Evolutionary conservation across 2,888 invertebrate genomes (phyloP), one percentile per base, ranked within the genome.

Genomic region (Phania funesta): DNA sequence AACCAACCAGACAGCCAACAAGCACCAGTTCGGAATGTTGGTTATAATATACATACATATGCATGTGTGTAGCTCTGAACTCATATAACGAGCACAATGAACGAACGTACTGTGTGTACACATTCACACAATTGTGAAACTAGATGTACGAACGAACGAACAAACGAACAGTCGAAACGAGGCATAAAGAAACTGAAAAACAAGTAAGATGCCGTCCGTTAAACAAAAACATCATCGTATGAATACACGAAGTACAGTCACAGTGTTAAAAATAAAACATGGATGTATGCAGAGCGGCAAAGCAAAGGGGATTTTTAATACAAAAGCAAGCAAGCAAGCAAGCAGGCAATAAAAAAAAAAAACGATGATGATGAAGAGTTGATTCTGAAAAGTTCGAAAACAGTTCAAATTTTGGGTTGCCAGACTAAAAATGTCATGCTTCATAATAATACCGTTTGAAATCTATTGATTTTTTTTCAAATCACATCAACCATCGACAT

Each of bases 251-350:
- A 86, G 88, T 88, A 88, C 88, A 88, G 88, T 88, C 88, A 86
- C 88, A 88, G 86, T 87, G 87, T 86, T 88, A 88, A 89, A 88
- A 88, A 89, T 88, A 88, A 88, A 88, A 87, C 85, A 77, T 79
- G 65, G 71, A 54, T 70, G 58, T 58, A 54, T 65, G 32, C 68
- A 48, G 77, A 74, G 79, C 48, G 80, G 75, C 85, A 86, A 83
- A 80, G 83, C 50, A 67, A 68, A 70, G 74, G 81, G 78, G 73
- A 52, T 62, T 68, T 64, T 75, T 6, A 46, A 52, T 64, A 78
- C 80, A 84, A 70, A 64, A 60, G 20, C 48, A 29, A 35, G 20
- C 44, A 65, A 35, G 50, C 18, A n/a, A n/a, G n/a, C n/a, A n/a
- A n/a, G 48, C n/a, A 64, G 64, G 52, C 22, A 68, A 60, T 24